Conservation (phyloP, 1,140 invertebrate genomes). For the Bombyx mori region ASM3026992v2 NC_085114.1:4129501-4130000, state of each 20-base stretch:
- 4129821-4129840: too few species aligned
- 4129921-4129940: slow-evolving; percentile 20
- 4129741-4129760: slow-evolving; percentile 12
- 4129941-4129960: slow-evolving; percentile 9
- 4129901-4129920: slow-evolving; percentile 17
- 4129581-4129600: slow-evolving; percentile 35
- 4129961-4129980: slow-evolving; percentile 12
- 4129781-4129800: neutral
- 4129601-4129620: slow-evolving; percentile 45
- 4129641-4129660: slow-evolving; percentile 49
- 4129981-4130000: slow-evolving; percentile 18
- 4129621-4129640: slow-evolving; percentile 40
- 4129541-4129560: slow-evolving; percentile 15
- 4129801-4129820: neutral
- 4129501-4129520: neutral
- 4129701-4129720: slow-evolving; percentile 18
- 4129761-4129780: slow-evolving; percentile 12
- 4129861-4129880: neutral
- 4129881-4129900: slow-evolving; percentile 17
- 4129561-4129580: slow-evolving; percentile 34
- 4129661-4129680: slow-evolving; percentile 45
- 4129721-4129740: slow-evolving; percentile 24
- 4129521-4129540: slow-evolving; percentile 9
- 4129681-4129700: slow-evolving; percentile 30
- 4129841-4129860: too few species aligned